These are phyloP conservation scores for Nibea coibor DNA, from an alignment of 2,113 vertebrate species.

Conservation along the genomic window DNA sequence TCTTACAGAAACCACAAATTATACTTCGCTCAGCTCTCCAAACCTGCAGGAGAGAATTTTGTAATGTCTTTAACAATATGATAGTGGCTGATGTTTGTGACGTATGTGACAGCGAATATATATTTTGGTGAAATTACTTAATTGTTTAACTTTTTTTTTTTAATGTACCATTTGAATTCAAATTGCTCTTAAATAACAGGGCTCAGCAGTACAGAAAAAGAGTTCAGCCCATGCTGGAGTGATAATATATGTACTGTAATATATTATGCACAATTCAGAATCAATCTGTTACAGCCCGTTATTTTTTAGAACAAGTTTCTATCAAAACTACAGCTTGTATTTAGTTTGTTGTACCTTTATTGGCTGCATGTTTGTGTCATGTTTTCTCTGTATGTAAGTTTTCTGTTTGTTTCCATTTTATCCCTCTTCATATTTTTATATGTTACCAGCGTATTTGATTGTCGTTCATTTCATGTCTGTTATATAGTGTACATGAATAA, in stretches of 20 bases:
- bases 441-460: not conserved
- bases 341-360: not conserved
- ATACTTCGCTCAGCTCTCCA: no score
- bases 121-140: no score
- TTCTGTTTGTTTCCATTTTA: not conserved
- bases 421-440: not conserved
- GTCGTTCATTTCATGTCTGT: not conserved
- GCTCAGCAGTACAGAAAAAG: not conserved
- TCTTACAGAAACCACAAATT: no score
- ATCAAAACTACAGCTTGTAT: not conserved
- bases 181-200: not conserved
- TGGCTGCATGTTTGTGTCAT: not conserved
- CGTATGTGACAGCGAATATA: no score
- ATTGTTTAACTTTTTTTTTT: no score
- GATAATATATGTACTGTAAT: not conserved
- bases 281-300: not conserved
- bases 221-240: not conserved
- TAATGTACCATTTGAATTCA: no score
- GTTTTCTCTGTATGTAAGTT: not conserved
- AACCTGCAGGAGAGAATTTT: no score
- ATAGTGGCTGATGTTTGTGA: not conserved
- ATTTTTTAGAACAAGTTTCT: not conserved
- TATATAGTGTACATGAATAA: not conserved
- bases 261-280: not conserved
- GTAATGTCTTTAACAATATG: not conserved